These are phyloP conservation scores for Cinclus mexicanus DNA, from an alignment of 2,113 vertebrate genomes.

Conservation along the genomic window DNA sequence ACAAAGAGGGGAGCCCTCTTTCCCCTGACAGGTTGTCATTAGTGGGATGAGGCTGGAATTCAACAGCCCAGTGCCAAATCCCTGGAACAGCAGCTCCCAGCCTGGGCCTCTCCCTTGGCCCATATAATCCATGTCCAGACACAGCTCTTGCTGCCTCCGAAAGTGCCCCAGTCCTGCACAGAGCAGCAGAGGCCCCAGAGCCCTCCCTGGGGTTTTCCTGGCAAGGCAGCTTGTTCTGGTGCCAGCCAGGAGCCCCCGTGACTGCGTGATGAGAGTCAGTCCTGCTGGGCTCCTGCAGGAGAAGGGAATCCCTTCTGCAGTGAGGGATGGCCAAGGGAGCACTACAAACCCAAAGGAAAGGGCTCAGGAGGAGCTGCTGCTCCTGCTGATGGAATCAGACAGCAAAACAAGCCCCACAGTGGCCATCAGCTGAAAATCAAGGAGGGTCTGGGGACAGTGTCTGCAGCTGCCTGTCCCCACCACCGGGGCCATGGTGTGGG, in stretches of 20 bases:
- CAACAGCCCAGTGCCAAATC: neutral
- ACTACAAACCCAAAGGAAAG: neutral
- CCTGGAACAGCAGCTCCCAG: neutral
- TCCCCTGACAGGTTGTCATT: neutral
- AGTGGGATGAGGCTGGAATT: neutral
- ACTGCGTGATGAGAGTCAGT: neutral
- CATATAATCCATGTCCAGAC: fast-evolving
- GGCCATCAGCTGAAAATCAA: neutral
- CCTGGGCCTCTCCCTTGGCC: neutral
- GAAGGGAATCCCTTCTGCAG: neutral
- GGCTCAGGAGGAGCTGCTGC: neutral
- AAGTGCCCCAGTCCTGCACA: neutral
- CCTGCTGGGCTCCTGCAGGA: neutral
- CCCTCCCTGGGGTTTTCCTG: neutral
- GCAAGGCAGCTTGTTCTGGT: neutral
- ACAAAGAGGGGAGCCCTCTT: neutral
- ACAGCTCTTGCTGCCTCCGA: neutral
- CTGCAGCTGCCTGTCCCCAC: neutral
- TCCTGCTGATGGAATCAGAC: neutral
- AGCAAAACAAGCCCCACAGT: neutral
- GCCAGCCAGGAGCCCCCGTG: fast-evolving
- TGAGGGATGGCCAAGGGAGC: neutral
- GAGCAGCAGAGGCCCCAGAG: neutral
- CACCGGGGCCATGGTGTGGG: fast-evolving
- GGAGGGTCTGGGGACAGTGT: neutral